Percentiles rank a stretch among this genome's conserved stretches.
Conservation (phyloP, 2,888 invertebrate species). For the Hipparchia semele region DNA sequence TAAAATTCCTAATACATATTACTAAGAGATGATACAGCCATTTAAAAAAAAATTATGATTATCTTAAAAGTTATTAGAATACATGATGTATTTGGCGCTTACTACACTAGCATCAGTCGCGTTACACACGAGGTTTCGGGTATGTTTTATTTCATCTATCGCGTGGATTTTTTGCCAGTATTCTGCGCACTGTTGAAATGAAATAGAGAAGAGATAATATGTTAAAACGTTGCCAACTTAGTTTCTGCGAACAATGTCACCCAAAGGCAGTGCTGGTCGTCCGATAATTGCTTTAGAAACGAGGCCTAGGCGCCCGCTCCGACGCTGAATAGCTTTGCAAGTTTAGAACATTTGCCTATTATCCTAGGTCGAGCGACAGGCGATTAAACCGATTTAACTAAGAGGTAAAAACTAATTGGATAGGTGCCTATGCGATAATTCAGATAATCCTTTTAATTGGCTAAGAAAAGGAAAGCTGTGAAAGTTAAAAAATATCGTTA, state of each 20-base stretch:
- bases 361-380: background rate
- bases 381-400: conserved; percentile 3
- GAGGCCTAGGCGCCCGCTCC: conserved; percentile 10
- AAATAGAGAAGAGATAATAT: background rate
- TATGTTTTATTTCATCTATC: no score
- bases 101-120: no score
- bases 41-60: no score
- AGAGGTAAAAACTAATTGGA: background rate
- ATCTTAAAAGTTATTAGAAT: no score
- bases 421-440: background rate
- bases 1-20: no score
- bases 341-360: conserved; percentile 13
- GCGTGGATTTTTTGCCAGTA: no score
- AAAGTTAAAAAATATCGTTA: no score
- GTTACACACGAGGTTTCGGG: no score
- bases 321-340: conserved; percentile 16
- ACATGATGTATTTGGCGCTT: no score
- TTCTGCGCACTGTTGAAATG: background rate
- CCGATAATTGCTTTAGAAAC: conserved; percentile 18
- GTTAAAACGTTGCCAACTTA: conserved; percentile 10
- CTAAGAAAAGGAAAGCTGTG: no score
- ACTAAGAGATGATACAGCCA: no score
- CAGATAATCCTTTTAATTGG: no score
- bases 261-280: conserved; percentile 5
- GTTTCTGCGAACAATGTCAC: conserved; percentile 16